Evolutionary conservation across 2,113 vertebrate genomes (phyloP).

Genomic region (Peromyscus leucopus): DNA sequence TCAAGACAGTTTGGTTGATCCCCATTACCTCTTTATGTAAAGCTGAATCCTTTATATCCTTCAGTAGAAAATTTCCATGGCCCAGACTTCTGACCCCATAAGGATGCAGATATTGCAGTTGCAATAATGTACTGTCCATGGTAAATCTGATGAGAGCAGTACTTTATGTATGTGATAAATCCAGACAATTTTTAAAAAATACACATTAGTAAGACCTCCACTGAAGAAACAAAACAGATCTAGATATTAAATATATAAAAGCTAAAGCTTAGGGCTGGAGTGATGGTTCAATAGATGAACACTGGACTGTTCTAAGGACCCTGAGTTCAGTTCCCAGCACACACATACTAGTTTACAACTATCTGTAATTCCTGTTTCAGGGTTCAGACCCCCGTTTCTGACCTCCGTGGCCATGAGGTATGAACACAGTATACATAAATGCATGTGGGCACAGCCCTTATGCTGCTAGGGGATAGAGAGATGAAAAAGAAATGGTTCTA

Average conservation of each 20-base stretch:
- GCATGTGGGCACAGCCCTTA: neutral
- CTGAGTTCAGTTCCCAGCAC: neutral
- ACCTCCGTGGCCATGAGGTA: neutral
- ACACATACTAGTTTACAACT: too few species aligned
- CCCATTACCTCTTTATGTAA: neutral
- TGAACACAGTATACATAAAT: neutral
- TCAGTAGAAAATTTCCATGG: neutral
- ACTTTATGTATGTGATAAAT: neutral
- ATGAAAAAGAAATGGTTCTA: neutral
- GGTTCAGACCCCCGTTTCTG: neutral
- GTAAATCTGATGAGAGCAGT: neutral
- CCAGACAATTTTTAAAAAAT: neutral
- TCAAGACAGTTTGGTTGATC: conserved; percentile 21
- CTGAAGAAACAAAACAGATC: neutral
- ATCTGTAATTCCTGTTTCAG: neutral
- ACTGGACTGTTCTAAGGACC: too few species aligned
- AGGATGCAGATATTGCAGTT: neutral
- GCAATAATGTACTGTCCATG: neutral
- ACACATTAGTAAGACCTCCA: conserved; percentile 14
- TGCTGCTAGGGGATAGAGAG: neutral
- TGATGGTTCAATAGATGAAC: too few species aligned
- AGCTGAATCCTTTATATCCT: neutral
- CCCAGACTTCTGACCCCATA: neutral
- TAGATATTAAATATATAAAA: neutral
- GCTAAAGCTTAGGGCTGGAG: neutral